Evolutionary conservation across 2,113 vertebrate species (phyloP).

Genomic region (Erythrolamprus reginae): DNA sequence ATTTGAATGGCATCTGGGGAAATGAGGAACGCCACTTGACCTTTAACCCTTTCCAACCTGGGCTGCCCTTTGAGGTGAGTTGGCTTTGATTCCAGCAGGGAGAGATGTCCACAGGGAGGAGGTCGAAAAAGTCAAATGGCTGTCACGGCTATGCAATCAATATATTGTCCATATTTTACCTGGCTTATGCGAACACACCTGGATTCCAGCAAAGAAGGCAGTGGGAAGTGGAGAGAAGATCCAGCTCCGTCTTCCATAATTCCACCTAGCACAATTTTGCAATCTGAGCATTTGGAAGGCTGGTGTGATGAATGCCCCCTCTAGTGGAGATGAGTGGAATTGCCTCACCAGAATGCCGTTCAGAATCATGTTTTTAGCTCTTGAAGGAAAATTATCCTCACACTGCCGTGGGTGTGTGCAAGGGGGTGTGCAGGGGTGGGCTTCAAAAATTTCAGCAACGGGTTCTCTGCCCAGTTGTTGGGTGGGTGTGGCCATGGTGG

Average conservation of each 20-base stretch:
- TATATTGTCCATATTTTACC: not conserved
- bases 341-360: not conserved
- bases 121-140: not conserved
- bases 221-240: not conserved
- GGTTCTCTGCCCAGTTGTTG: too few relatives aligned
- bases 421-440: too few relatives aligned
- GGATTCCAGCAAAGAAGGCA: not conserved
- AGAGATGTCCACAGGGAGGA: too few relatives aligned
- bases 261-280: not conserved
- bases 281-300: not conserved
- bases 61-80: slow-evolving; percentile 84
- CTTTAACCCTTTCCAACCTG: slow-evolving; percentile 73
- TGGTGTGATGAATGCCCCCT: not conserved
- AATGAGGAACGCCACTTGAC: slow-evolving; percentile 63
- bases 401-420: too few relatives aligned
- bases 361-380: not conserved
- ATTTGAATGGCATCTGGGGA: slow-evolving; percentile 68
- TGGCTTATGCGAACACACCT: not conserved
- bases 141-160: too few relatives aligned
- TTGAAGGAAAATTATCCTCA: not conserved
- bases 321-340: not conserved
- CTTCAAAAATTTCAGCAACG: too few relatives aligned
- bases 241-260: not conserved
- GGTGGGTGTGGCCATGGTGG: too few relatives aligned
- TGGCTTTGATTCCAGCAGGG: not conserved